Evolutionary conservation across 2,888 invertebrate genomes (phyloP).

Genomic region (Pseudococcus viburni): DNA sequence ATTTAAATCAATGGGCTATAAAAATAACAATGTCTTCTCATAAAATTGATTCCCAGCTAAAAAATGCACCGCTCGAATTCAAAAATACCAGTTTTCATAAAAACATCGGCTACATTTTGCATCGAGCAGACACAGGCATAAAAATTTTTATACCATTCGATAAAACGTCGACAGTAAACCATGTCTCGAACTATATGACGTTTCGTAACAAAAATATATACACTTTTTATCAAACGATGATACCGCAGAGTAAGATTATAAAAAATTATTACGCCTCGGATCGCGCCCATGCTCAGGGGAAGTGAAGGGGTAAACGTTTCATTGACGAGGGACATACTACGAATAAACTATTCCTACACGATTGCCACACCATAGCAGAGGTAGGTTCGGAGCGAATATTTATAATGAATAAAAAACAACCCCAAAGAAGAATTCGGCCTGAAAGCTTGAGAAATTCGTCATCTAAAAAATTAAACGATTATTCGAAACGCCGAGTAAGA

Average conservation of each 20-base stretch:
- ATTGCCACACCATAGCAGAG: not conserved
- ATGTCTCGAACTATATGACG: not conserved
- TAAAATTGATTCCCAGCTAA: no score
- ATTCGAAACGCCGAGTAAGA: not conserved
- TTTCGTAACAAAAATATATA: not conserved
- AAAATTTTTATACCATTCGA: slow-evolving; percentile 15
- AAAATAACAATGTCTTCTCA: no score
- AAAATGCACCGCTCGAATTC: no score
- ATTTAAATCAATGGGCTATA: no score
- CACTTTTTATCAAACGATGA: not conserved
- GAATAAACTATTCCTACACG: not conserved
- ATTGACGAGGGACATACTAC: not conserved
- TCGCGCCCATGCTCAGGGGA: not conserved
- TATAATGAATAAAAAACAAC: slow-evolving; percentile 51
- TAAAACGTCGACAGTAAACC: slow-evolving; percentile 12
- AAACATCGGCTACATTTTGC: not conserved
- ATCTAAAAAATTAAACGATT: slow-evolving; percentile 42
- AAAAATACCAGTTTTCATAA: not conserved
- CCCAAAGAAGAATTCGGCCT: not conserved
- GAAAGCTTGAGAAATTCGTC: slow-evolving; percentile 2
- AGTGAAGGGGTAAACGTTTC: not conserved
- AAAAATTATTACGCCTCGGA: slow-evolving; percentile 10
- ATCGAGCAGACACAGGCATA: not conserved
- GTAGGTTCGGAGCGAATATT: not conserved
- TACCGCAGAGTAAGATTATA: not conserved